Evolutionary conservation across 2,113 vertebrate genomes (phyloP), one percentile per base, ranked within the genome.

Genomic region (Chamaetylas fuelleborni): DNA sequence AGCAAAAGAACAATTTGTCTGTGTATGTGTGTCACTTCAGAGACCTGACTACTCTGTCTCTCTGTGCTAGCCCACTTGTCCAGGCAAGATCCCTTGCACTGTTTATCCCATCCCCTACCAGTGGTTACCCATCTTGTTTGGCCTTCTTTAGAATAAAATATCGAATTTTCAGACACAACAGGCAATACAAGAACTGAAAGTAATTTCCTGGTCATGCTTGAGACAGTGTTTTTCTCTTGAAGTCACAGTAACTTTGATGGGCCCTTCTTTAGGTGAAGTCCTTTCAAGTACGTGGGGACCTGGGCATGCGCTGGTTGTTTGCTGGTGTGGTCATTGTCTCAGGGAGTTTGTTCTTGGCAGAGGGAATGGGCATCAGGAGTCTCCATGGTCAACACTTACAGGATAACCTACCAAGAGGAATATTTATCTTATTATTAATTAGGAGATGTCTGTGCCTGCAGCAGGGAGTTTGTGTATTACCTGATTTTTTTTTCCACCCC

Each of bases 341-440:
- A 0, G 20, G 43, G 36, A 58, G 19, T 31, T 77, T 57, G 19
- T 26, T 90, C 26, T 19, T 89, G 77, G 43, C 24, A 78, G 42
- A 86, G 34, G 28, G 29, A 48, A 16, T 29, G 14, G 56, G 7
- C 23, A 1, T 64, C 64, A 78, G 64, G 79, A 81, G 83, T 69
- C 24, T 58, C 67, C 5, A 1, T 48, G 34, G 14, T 43, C 33
- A 94, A 48, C 31, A 72, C 19, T 72, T 76, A 48, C 29, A 87
- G 38, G 25, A 53, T 45, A 74, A 71, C 26, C 25, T 78, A 36
- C 22, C 60, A 73, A 67, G 60, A 51, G 29, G 20, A 93, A 86
- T 81, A 64, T 67, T 42, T 14, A 7, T 51, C 79, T 91, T 62
- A 20, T 36, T 79, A 92, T 88, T 66, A 90, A 74, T 94, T 81